These are phyloP conservation scores for Mastacembelus armatus DNA, from an alignment of 2,797 vertebrate genomes.

Conservation along the genomic window DNA sequence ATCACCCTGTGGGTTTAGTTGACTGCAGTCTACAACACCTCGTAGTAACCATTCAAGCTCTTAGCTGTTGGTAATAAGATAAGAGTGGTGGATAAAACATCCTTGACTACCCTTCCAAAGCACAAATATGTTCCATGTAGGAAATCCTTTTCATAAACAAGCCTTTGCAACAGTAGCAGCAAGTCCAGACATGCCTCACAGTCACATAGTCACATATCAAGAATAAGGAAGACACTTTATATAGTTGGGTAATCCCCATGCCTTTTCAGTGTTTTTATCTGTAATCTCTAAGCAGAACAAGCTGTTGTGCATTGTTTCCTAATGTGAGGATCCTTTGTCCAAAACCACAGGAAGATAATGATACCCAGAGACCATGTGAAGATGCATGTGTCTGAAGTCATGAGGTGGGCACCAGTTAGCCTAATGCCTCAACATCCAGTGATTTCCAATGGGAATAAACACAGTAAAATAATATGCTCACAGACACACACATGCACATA, in stretches of 20 bases:
- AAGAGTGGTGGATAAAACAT: conserved; percentile 17
- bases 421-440: conserved; percentile 8
- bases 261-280: conserved; percentile 11
- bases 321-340: conserved; percentile 51
- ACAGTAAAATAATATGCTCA: not conserved
- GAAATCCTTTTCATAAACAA: conserved; percentile 25
- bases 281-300: conserved; percentile 10
- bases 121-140: conserved; percentile 16
- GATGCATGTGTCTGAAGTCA: conserved; percentile 33
- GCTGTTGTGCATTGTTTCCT: conserved; percentile 44
- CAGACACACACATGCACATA: not conserved
- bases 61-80: conserved; percentile 15
- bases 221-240: conserved; percentile 59
- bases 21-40: not conserved
- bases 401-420: conserved; percentile 16
- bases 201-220: conserved; percentile 43
- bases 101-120: conserved; percentile 30
- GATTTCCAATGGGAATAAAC: conserved; percentile 3
- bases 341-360: conserved; percentile 36
- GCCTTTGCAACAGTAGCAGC: conserved; percentile 30
- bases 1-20: conserved; percentile 8
- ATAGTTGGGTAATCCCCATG: conserved; percentile 28
- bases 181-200: conserved; percentile 43
- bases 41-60: not conserved
- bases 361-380: conserved; percentile 19